phyloP scores from a whole-genome alignment of 2,888 invertebrate genomes.

The Netelia fuscicornis region DNA sequence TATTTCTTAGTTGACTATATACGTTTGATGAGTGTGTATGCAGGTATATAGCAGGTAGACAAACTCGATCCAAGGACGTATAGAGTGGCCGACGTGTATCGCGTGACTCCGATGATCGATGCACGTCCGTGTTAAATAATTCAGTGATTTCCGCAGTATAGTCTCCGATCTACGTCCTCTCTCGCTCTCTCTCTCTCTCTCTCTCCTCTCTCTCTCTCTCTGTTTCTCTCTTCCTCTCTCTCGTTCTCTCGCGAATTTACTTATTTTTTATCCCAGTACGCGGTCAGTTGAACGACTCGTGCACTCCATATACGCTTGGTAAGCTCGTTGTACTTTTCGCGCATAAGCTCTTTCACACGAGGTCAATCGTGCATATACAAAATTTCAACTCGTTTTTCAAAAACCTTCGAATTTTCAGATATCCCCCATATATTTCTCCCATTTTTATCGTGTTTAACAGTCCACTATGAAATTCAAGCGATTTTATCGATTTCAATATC shows the following conservation, averaged over 20 bases:
- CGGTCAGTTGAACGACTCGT: background rate
- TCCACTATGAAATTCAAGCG: conserved; percentile 25
- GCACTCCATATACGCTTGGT: background rate
- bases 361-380: no score
- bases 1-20: conserved; percentile 18
- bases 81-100: conserved; percentile 69
- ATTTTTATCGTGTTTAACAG: no score
- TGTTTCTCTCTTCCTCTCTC: no score
- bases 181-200: conserved; percentile 10
- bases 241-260: background rate
- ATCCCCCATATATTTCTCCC: no score
- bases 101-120: conserved; percentile 80
- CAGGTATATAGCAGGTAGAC: conserved; percentile 1
- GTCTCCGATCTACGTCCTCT: conserved; percentile 48
- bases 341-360: no score
- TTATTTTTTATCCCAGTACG: conserved; percentile 1
- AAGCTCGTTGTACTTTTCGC: no score
- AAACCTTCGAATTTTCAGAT: no score
- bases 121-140: conserved; percentile 78
- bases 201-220: background rate
- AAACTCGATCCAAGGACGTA: conserved; percentile 28
- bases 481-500: background rate
- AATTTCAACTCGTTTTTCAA: no score
- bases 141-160: conserved; percentile 77
- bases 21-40: background rate